phyloP scores from a whole-genome alignment of 2,113 vertebrate genomes.

The Varanus komodoensis region DNA sequence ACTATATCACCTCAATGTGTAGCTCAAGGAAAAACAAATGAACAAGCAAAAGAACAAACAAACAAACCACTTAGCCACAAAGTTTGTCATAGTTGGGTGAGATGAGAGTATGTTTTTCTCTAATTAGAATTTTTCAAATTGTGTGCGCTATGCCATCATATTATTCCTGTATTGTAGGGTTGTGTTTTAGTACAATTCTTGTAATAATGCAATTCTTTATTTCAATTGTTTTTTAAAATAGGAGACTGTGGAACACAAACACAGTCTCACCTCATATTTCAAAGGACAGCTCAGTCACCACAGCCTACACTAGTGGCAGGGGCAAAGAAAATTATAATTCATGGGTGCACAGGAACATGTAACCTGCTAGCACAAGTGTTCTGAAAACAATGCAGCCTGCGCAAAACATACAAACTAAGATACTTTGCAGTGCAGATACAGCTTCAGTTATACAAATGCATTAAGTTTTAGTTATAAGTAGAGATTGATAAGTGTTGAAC shows the following conservation, averaged over 20 bases:
- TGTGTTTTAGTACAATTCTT: neutral
- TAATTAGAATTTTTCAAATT: neutral
- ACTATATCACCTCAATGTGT: neutral
- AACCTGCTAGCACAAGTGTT: neutral
- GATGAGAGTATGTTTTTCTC: neutral
- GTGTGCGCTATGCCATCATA: neutral
- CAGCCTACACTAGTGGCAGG: neutral
- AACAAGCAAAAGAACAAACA: too few relatives aligned
- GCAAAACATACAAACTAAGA: neutral
- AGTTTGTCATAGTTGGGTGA: neutral
- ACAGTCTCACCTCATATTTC: neutral
- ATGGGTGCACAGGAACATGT: neutral
- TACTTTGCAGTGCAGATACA: constrained; percentile 2
- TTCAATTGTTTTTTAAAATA: neutral
- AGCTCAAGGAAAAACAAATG: neutral
- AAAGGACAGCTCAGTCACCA: neutral
- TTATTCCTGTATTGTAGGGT: neutral
- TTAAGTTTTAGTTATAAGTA: neutral
- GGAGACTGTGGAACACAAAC: neutral
- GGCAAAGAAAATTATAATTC: neutral
- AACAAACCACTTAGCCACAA: neutral
- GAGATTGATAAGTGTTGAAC: neutral
- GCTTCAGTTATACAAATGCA: neutral
- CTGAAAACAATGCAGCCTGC: neutral
- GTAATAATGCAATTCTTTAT: neutral